Base-by-base conservation (phyloP, 1,140 invertebrate species). In the Drosophila parabipectinata region DNA sequence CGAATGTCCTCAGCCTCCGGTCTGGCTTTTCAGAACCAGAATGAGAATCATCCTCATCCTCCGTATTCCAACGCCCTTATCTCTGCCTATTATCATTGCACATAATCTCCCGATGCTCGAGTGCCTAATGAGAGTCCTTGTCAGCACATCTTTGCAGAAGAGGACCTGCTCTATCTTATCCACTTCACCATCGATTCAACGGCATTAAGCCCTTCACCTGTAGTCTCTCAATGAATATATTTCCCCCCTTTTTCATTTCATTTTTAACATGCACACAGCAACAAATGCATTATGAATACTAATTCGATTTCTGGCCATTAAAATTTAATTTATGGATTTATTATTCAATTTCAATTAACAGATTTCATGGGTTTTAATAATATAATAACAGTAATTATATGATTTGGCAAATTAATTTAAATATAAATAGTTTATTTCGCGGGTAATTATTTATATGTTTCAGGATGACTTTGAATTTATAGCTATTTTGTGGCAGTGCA, bases 51-150 rank as follows among this genome's bases (percentile, higher is more conserved):
- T 15, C 44, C 44, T 47, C 44, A n/a, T n/a, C 9, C 18, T 0
- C 54, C 24, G 15, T 32, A 21, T 30, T 21, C 9, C 54, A 34
- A 66, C 63, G 50, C 72, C 60, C 68, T 85, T 85, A 85, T 87
- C 81, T 79, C 39, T 58, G 68, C 56, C 73, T 72, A 62, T 85
- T 85, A 85, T 85, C 81, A 78, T 63, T 77, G 80, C 75, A 83
- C 47, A 74, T 78, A 72, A 64, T 64, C 62, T 59, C 44, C 55
- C 41, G 34, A 45, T 50, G 75, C 34, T 82, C 78, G 69, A 85
- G 82, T 81, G 64, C 41, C 64, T 87, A 85, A 85, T 85, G 82
- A 87, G 63, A 60, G 60, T 68, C 68, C 69, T 87, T 73, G 58
- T 66, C 77, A 78, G 63, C 79, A 50, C 63, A 66, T 64, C 62